Base-by-base conservation (phyloP, 2,113 vertebrate genomes). In the Passer montanus region DNA sequence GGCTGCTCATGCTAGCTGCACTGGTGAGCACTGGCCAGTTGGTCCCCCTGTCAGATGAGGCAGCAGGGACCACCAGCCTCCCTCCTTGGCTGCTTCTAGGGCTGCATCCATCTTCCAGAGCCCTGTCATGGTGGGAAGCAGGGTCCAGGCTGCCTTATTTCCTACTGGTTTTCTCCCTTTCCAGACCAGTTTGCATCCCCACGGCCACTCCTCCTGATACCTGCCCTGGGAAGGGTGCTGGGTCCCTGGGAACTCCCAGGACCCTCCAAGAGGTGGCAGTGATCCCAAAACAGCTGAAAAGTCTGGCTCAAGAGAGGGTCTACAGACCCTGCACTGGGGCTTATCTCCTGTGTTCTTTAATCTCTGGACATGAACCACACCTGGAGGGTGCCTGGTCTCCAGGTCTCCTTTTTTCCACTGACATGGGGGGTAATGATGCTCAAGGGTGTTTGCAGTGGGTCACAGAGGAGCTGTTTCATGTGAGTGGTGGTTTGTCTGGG, bases 1-100 rank as follows among this genome's bases (percentile, higher is more conserved):
- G 56, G 9, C 39, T 2, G 24, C 16, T 63, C 77, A 35, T 1
- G 3, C 39, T 91, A 0, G 0, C 27, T 64, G 35, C 64, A n/a
- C n/a, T 62, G 73, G 55, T 63, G 67, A 81, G 41, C 9, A 11
- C 50, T 67, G 63, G 59, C 59, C 3, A 41, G 39, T 12, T 41
- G 11, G 39, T 41, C 39, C 39, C 39, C 39, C 39, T 41, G 39
- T 59, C 44, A 55, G 30, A 53, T 13, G 12, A 69, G n/a, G 76
- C 13, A 26, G 30, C 0, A 0, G 33, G 13, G 60, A 53, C 60
- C 43, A 35, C n/a, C 39, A 55, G 24, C 63, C 22, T 67, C n/a
- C 19, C 12, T 60, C 37, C 19, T 13, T 3, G 1, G 33, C 11
- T 22, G 35, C 14, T 90, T 9, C 20, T 39, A 58, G 76, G 21